Evolutionary conservation across 92 coral and sea anemone genomes (phyloP).

Genomic region (Epizoanthus ramosus): DNA sequence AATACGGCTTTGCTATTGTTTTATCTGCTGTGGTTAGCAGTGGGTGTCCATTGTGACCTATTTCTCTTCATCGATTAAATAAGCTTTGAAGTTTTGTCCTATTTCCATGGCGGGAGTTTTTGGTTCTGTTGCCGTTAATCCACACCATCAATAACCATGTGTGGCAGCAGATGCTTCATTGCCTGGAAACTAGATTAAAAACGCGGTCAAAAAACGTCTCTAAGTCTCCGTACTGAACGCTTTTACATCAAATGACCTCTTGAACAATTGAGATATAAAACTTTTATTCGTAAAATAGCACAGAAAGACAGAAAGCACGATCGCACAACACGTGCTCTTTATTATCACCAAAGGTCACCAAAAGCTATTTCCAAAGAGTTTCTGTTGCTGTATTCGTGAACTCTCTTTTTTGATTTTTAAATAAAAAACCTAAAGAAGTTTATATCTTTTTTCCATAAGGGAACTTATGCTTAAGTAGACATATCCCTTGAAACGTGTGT

Average conservation of each 20-base stretch:
- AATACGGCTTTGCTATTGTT: not conserved
- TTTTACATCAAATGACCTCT: not conserved
- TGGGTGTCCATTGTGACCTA: not conserved
- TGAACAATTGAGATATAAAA: not conserved
- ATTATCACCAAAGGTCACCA: constrained; percentile 4
- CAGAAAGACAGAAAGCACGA: not conserved
- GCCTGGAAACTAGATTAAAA: no score
- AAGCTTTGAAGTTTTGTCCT: not conserved
- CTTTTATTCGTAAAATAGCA: not conserved
- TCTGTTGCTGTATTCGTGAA: not conserved
- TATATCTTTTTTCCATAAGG: not conserved
- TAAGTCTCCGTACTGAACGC: no score
- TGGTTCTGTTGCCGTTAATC: no score
- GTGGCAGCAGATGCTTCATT: no score
- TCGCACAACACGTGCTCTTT: constrained; percentile 19
- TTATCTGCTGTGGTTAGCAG: not conserved
- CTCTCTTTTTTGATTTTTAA: not conserved
- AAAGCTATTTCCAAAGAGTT: not conserved
- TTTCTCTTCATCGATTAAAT: not conserved
- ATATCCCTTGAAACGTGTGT: not conserved
- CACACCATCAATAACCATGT: no score
- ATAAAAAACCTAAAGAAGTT: not conserved
- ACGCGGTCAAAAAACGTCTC: no score
- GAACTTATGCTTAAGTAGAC: not conserved
- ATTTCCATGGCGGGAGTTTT: not conserved